These are phyloP conservation scores for Branchinecta lynchi DNA, from an alignment of 1,140 invertebrate genomes.

Conservation along the genomic window DNA sequence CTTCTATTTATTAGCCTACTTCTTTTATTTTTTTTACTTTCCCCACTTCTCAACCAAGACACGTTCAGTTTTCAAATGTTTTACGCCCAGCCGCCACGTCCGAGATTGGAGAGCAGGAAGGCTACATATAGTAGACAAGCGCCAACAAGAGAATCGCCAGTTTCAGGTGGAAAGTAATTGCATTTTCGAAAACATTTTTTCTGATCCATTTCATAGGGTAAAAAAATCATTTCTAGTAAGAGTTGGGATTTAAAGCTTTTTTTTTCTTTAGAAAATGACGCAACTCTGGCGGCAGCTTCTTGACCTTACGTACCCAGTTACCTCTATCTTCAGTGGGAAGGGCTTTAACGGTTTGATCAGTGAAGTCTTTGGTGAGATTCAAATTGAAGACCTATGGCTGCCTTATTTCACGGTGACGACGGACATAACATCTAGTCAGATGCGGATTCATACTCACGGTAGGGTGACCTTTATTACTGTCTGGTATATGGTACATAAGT, in stretches of 20 bases:
- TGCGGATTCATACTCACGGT: slow-evolving; percentile 91
- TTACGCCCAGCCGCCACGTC: no score
- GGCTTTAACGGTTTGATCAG: slow-evolving; percentile 82
- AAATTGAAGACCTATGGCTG: slow-evolving; percentile 94
- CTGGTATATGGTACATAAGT: slow-evolving; percentile 2
- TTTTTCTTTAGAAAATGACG: slow-evolving; percentile 89
- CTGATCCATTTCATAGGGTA: no score
- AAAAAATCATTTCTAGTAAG: no score
- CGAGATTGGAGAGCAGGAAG: no score
- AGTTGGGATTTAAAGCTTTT: background rate
- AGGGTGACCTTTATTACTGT: slow-evolving; percentile 31
- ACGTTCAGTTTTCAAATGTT: no score
- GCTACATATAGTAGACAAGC: no score
- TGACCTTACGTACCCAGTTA: slow-evolving; percentile 89
- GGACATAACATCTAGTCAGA: slow-evolving; percentile 87
- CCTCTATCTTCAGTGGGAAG: slow-evolving; percentile 89
- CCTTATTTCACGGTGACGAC: slow-evolving; percentile 98
- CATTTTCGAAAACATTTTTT: no score
- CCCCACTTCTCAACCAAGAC: no score
- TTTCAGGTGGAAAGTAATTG: no score
- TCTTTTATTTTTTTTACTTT: no score
- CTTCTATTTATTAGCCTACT: no score
- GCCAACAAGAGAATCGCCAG: no score
- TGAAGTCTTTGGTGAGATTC: slow-evolving; percentile 75
- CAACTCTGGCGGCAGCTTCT: slow-evolving; percentile 83